phyloP scores from a whole-genome alignment of 2,113 vertebrate species.

The Gracilinanus agilis region DNA sequence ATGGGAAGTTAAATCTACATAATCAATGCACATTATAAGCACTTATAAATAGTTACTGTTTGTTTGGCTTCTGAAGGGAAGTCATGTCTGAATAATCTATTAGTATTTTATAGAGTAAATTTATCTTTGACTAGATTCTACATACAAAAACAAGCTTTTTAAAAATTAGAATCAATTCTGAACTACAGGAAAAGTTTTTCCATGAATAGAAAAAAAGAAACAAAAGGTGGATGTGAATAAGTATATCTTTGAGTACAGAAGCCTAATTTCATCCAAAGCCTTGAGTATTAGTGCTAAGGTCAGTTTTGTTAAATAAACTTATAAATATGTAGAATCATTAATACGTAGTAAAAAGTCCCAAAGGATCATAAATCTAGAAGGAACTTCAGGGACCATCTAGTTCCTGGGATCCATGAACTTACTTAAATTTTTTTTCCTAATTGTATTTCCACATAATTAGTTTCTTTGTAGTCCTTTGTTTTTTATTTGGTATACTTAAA shows the following conservation, averaged over 20 bases:
- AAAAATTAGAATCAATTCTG: not conserved
- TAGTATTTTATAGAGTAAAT: not conserved
- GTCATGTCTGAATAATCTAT: not conserved
- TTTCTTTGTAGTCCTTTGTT: too few relatives aligned
- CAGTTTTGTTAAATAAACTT: too few relatives aligned
- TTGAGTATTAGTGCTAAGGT: too few relatives aligned
- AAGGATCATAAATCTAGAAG: not conserved
- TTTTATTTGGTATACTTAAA: not conserved
- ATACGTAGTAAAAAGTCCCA: not conserved
- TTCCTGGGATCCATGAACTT: too few relatives aligned
- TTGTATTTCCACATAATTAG: not conserved
- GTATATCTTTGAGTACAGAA: too few relatives aligned
- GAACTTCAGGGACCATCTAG: not conserved
- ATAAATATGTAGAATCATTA: not conserved
- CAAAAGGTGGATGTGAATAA: not conserved
- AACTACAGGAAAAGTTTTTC: not conserved
- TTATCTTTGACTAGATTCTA: not conserved
- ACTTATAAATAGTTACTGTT: not conserved
- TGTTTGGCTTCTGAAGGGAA: not conserved
- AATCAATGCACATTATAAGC: not conserved
- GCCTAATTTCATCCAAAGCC: too few relatives aligned
- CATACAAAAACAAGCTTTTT: not conserved
- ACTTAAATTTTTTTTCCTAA: not conserved
- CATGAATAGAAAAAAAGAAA: not conserved
- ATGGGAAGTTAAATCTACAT: not conserved